Evolutionary conservation across 53 echinoderm and acorn worm species (phyloP), one percentile per base, ranked within the genome.

Genomic region (Paelopatides confundens): DNA sequence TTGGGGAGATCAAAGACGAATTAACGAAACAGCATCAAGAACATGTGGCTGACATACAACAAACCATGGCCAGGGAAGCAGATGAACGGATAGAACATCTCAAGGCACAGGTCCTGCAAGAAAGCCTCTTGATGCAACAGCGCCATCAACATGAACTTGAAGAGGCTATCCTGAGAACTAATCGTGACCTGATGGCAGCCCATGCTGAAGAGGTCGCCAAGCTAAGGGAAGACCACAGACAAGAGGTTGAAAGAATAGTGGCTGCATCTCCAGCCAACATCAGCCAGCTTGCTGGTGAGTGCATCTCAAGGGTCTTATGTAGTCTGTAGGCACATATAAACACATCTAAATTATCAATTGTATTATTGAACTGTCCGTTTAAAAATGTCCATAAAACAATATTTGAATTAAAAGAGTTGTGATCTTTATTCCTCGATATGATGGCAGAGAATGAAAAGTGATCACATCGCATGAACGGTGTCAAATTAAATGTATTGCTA

Each of bases 21-120:
- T 85, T 99, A 35, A 99, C 95, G 1, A 65, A 63, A 1, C 94
- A 99, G 77, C 99, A 99, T 74, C 95, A 99, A 74, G 90, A 98
- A 71, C 99, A 99, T 46, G 90, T 99, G 26, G 88, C 92, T 0
- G 99, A 99, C 91, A 95, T 99, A 85, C 94, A 94, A 53, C 92
- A 81, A 76, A 99, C 94, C 66, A 92, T 94, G 95, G 90, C 89
- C 35, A 89, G 89, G 30, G 95, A 99, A 77, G 92, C 95, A 15
- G 87, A 92, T 63, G 81, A 87, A 24, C 89, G 92, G 18, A 79
- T 99, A 6, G 91, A 96, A 28, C 92, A 95, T 66, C 90, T 96
- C 30, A 90, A 90, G 12, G 65, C 65, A 12, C 93, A 99, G 89
- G 89, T 94, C 14, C 85, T 79, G 21, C 94, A 93, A 51, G 69